phyloP scores from a whole-genome alignment of 1,140 invertebrate species.

The Drosophila pseudoananassae region DNA sequence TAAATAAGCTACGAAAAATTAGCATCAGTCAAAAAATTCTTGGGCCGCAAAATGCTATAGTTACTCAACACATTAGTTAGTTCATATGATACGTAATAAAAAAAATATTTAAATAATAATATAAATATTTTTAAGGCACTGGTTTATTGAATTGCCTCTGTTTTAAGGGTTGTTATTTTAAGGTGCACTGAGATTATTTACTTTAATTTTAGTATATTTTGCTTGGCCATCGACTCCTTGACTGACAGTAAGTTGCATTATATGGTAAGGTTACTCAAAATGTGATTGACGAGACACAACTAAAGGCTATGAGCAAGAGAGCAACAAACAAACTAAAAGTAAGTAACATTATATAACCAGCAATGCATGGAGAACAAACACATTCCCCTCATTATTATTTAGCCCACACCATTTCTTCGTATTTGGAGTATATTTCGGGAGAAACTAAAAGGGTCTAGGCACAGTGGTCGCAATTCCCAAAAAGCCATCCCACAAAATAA shows the following conservation, averaged over 20 bases:
- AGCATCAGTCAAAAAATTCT: slow-evolving; percentile 80
- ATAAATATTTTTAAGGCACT: slow-evolving; percentile 5
- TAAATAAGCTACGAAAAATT: slow-evolving; percentile 68
- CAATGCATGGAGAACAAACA: slow-evolving; percentile 84
- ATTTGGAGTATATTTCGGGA: slow-evolving; percentile 27
- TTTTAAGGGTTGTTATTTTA: slow-evolving; percentile 24
- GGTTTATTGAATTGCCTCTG: slow-evolving; percentile 6
- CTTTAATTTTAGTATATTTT: slow-evolving; percentile 43
- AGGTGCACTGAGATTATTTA: slow-evolving; percentile 22
- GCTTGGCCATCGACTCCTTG: slow-evolving; percentile 73
- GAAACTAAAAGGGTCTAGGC: slow-evolving; percentile 14
- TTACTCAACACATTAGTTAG: slow-evolving; percentile 46
- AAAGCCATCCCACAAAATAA: slow-evolving; percentile 5
- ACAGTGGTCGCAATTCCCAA: slow-evolving; percentile 4
- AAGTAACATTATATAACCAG: slow-evolving; percentile 73
- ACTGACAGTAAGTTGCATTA: slow-evolving; percentile 71
- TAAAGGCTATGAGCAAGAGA: slow-evolving; percentile 73
- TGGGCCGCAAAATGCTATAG: slow-evolving; percentile 70
- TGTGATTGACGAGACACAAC: slow-evolving; percentile 73
- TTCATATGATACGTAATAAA: slow-evolving; percentile 36
- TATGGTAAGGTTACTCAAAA: slow-evolving; percentile 64
- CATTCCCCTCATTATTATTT: slow-evolving; percentile 84
- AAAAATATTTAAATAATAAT: slow-evolving; percentile 9
- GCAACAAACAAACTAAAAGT: slow-evolving; percentile 71
- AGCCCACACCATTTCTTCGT: slow-evolving; percentile 77